phyloP scores from a whole-genome alignment of 2,888 invertebrate genomes.

The Nomada fucata region DNA sequence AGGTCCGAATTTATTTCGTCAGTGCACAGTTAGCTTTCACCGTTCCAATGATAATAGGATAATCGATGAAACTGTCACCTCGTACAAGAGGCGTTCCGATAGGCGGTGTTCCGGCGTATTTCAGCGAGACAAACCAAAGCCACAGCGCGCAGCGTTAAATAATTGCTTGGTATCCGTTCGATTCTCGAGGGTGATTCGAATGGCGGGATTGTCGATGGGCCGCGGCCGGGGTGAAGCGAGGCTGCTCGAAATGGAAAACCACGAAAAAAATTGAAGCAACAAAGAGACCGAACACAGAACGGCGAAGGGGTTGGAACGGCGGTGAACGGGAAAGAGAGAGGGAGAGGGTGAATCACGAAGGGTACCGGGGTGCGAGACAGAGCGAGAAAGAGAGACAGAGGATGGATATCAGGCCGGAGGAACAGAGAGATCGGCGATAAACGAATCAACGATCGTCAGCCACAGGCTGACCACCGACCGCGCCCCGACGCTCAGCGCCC shows the following conservation, averaged over 20 bases:
- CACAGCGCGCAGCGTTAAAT: constrained; percentile 74
- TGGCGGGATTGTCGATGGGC: constrained; percentile 71
- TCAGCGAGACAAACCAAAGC: constrained; percentile 75
- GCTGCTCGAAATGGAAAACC: constrained; percentile 72
- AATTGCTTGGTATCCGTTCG: constrained; percentile 76
- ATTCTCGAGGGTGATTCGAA: constrained; percentile 75
- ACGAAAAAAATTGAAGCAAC: constrained; percentile 74
- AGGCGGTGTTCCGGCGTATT: constrained; percentile 70
- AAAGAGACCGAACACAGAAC: constrained; percentile 61
- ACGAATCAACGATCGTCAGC: constrained; percentile 83
- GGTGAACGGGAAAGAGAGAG: constrained; percentile 16
- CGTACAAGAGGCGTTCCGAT: constrained; percentile 68
- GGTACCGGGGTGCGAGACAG: constrained; percentile 16
- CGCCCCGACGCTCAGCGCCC: constrained; percentile 73
- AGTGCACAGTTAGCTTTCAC: constrained; percentile 55
- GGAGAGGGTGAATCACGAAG: constrained; percentile 16
- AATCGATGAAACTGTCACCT: constrained; percentile 74
- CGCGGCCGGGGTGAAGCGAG: constrained; percentile 59
- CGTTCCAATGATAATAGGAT: constrained; percentile 70
- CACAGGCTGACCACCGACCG: constrained; percentile 78
- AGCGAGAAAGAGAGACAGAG: constrained; percentile 34
- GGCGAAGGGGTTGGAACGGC: constrained; percentile 44
- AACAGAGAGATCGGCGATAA: constrained; percentile 76
- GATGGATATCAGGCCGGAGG: constrained; percentile 45
- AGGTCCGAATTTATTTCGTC: constrained; percentile 65